These are phyloP conservation scores for Eublepharis macularius DNA, from an alignment of 2,113 vertebrate genomes.

Conservation along the genomic window DNA sequence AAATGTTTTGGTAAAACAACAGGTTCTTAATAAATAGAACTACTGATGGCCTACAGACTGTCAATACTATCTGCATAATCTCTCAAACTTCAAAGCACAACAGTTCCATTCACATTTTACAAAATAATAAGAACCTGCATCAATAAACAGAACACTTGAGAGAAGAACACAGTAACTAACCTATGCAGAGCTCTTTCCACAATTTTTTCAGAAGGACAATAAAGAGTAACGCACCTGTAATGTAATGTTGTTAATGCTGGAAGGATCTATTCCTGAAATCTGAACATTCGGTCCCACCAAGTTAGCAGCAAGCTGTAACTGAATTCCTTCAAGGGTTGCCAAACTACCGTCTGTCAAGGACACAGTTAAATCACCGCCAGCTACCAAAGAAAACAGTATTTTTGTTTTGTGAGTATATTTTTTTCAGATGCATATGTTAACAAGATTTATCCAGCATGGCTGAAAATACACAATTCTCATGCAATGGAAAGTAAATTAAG, in stretches of 20 bases:
- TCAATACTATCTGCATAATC: too few relatives aligned
- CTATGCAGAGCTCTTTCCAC: rapidly evolving
- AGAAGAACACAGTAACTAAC: neutral
- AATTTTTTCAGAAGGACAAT: neutral
- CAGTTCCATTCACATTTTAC: too few relatives aligned
- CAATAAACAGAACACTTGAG: neutral
- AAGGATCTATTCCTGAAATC: conserved; percentile 93
- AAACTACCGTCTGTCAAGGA: conserved; percentile 91
- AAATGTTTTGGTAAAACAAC: neutral
- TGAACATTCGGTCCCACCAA: conserved; percentile 95
- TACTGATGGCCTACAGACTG: too few relatives aligned
- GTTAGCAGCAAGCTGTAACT: conserved; percentile 91
- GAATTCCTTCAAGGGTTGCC: conserved; percentile 94
- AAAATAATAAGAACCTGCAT: too few relatives aligned
- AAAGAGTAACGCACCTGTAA: conserved; percentile 80
- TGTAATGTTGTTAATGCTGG: conserved; percentile 96
- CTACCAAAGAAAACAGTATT: conserved; percentile 71
- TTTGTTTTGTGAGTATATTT: conserved; percentile 48
- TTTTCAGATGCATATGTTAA: conserved; percentile 36
- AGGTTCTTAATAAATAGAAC: too few relatives aligned
- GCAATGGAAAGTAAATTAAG: neutral
- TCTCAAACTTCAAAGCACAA: too few relatives aligned
- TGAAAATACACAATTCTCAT: neutral
- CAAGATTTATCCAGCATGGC: conserved; percentile 3
- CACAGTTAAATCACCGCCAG: conserved; percentile 94